A percentile compares a stretch with the other conserved stretches of the same genome.
Evolutionary conservation across 2,797 vertebrate genomes (phyloP).

Genomic region (Anniella stebbinsi): DNA sequence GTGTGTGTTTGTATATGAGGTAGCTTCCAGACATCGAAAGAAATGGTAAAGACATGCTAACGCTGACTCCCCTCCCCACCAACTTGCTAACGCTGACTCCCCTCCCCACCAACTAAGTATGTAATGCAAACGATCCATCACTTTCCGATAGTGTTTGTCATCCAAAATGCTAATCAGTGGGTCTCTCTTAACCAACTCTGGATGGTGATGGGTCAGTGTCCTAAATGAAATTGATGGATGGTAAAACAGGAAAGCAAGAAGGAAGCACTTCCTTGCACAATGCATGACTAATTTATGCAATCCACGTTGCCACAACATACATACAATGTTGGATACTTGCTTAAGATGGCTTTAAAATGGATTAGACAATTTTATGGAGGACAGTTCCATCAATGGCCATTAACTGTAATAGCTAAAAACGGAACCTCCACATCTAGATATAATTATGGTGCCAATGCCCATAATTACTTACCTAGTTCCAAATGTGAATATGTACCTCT

Average conservation of each 20-base stretch:
- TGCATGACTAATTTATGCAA: background rate
- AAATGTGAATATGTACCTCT: background rate
- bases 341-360: constrained; percentile 23
- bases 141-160: background rate
- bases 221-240: constrained; percentile 4
- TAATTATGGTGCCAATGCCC: background rate
- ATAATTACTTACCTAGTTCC: background rate
- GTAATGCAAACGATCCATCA: background rate
- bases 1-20: background rate
- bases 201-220: background rate
- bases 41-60: background rate
- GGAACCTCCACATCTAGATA: background rate
- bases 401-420: constrained; percentile 16
- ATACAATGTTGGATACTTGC: constrained; percentile 1
- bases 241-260: background rate
- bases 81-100: background rate
- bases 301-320: background rate
- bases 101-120: background rate
- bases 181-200: background rate
- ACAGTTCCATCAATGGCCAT: constrained; percentile 26
- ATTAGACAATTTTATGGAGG: constrained; percentile 22
- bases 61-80: background rate
- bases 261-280: background rate
- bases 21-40: background rate
- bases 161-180: background rate